phyloP scores from a whole-genome alignment of 1,140 invertebrate species.

The Pteromalus puparum region DNA sequence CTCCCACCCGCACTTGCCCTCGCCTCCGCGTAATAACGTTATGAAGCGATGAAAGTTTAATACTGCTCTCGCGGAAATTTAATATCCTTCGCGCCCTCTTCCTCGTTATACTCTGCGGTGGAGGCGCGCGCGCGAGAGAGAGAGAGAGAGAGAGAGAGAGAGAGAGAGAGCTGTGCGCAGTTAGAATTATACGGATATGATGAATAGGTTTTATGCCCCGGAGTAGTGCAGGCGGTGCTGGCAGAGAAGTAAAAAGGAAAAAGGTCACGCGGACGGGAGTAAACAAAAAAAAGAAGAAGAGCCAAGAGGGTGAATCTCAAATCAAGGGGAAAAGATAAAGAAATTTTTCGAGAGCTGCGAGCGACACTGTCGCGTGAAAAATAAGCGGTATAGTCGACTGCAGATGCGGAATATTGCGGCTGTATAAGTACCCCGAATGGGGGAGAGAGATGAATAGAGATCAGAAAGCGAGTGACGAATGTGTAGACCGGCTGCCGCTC shows the following conservation, averaged over 20 bases:
- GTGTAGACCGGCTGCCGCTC: neutral
- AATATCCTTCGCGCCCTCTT: conserved; percentile 58
- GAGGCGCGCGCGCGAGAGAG: neutral
- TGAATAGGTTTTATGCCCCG: conserved; percentile 55
- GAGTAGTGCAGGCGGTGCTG: neutral
- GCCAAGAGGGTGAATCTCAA: conserved; percentile 47
- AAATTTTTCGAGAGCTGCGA: conserved; percentile 37
- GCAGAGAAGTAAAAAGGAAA: conserved; percentile 30
- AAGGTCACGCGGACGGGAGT: conserved; percentile 2
- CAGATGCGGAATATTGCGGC: conserved; percentile 25
- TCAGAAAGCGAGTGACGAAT: neutral
- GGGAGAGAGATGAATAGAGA: neutral
- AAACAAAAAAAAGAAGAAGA: neutral
- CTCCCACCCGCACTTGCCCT: conserved; percentile 26
- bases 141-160: too few species aligned
- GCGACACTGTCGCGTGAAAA: conserved; percentile 3
- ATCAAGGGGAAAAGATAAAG: conserved; percentile 52
- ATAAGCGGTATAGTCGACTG: conserved; percentile 25
- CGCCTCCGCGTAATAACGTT: conserved; percentile 58
- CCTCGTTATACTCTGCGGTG: conserved; percentile 42
- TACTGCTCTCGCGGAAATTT: conserved; percentile 62
- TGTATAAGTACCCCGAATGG: neutral
- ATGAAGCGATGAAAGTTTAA: conserved; percentile 64
- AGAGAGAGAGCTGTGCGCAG: conserved; percentile 23
- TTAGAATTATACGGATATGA: conserved; percentile 58